Percentiles rank a stretch among this genome's conserved stretches.
Conservation (phyloP, 2,797 vertebrate genomes). For the Tapirus indicus region DNA sequence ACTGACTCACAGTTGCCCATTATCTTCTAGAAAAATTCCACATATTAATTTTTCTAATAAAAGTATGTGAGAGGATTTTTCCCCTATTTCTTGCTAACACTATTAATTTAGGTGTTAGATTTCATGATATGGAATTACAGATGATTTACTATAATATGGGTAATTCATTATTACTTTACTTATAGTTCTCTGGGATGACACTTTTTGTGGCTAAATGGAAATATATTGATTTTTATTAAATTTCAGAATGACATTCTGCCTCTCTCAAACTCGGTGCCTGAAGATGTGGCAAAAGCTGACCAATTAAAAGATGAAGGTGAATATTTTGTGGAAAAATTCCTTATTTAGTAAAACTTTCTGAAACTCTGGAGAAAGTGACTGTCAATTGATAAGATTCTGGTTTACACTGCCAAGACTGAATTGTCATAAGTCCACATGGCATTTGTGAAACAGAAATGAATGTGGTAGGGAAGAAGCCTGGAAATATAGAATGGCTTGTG, state of each 20-base stretch:
- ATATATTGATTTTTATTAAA: constrained; percentile 53
- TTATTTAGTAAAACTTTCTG: constrained; percentile 1
- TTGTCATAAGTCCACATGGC: neutral
- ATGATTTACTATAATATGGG: neutral
- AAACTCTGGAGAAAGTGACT: neutral
- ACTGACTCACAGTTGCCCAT: neutral
- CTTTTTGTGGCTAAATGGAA: constrained; percentile 58
- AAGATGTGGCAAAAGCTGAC: constrained; percentile 95
- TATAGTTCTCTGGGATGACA: constrained; percentile 25
- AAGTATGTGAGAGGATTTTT: neutral
- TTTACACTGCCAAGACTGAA: neutral
- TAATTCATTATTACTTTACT: constrained; percentile 33
- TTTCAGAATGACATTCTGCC: constrained; percentile 93
- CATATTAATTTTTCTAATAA: constrained; percentile 40
- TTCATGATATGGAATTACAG: constrained; percentile 37
- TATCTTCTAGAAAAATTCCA: constrained; percentile 18
- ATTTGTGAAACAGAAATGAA: constrained; percentile 29
- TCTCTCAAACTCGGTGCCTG: constrained; percentile 91
- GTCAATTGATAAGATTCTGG: constrained; percentile 3
- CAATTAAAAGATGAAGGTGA: constrained; percentile 98
- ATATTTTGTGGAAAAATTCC: constrained; percentile 53
- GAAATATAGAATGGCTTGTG: neutral
- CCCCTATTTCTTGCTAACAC: neutral
- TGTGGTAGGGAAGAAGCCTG: neutral
- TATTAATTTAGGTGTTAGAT: constrained; percentile 9